Base-by-base conservation (phyloP, 1,140 invertebrate species). In the Ips nitidus region DNA sequence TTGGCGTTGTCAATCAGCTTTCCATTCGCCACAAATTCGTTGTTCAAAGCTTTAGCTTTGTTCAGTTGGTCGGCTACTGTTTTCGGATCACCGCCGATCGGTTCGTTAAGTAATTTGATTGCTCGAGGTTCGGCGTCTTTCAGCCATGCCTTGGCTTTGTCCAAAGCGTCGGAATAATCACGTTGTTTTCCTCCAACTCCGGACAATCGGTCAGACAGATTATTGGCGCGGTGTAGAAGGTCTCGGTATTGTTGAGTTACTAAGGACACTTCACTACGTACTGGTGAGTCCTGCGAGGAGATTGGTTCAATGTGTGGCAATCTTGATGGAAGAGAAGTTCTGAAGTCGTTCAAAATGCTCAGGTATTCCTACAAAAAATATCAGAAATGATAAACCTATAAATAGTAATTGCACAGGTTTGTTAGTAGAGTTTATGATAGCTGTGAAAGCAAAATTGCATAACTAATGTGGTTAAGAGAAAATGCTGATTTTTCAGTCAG, bases 21-120 rank as follows among this genome's bases (percentile, higher is more conserved):
- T 52, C 90, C 92, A 73, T 96, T 94, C 1, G 91, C 87, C 2
- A 96, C 82, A 41, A 97, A 89, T 76, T 98, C 95, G 73, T 90
- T 93, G 77, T 95, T 93, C 2, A 97, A 79, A 1, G 90, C 83
- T 80, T 94, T 95, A 1, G 94, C 90, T 66, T 89, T 87, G 66
- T 89, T 88, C 41, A 98, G 84, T 81, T 98, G 95, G 47, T 95
- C 89, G 78, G 97, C 92, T 0, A 98, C 89, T 40, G 89, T 87
- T 76, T 90, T 90, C 0, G 95, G 92, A 75, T 97, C 95, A 0
- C 91, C 93, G 41, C 89, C 92, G 55, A 94, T 85, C 0, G 90
- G 87, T 77, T 97, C 95, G 4, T 91, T 88, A 22, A 95, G 83
- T 8, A 93, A 80, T 53, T 89, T 87, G 2, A 86, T 86, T 0